Conservation (phyloP, 2,888 invertebrate genomes). For the Idaea aversata region DNA sequence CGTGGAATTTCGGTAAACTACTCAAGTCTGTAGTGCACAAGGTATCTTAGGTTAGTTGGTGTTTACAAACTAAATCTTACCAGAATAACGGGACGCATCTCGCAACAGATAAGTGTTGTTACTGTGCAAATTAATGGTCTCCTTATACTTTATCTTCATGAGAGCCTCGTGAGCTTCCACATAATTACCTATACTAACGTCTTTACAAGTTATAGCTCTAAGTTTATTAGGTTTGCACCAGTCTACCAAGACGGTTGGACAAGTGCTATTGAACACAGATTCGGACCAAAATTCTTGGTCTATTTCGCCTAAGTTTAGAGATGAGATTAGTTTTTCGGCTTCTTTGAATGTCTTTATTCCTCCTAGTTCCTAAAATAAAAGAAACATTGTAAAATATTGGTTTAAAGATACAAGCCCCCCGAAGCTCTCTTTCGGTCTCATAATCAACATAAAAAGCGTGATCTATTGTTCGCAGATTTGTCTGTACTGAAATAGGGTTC, state of each 20-base stretch:
- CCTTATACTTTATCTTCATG: slow-evolving; percentile 70
- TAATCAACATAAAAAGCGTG: too few relatives aligned
- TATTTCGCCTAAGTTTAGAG: slow-evolving; percentile 68
- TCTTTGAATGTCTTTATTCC: slow-evolving; percentile 70
- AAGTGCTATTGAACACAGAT: slow-evolving; percentile 71
- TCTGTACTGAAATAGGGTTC: too few relatives aligned
- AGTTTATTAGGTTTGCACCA: slow-evolving; percentile 73
- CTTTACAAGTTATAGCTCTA: slow-evolving; percentile 73
- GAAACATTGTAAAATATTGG: background rate
- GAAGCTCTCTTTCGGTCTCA: too few relatives aligned
- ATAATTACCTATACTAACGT: slow-evolving; percentile 72
- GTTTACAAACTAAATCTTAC: slow-evolving; percentile 42
- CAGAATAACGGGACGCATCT: slow-evolving; percentile 72
- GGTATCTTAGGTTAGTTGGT: background rate
- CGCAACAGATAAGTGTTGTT: slow-evolving; percentile 71
- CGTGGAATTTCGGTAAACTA: too few relatives aligned
- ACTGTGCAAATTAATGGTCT: slow-evolving; percentile 66
- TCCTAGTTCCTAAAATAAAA: slow-evolving; percentile 64
- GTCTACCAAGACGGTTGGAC: slow-evolving; percentile 69
- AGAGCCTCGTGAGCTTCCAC: slow-evolving; percentile 77
- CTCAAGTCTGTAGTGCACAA: background rate
- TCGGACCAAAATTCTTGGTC: slow-evolving; percentile 67
- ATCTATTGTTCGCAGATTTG: too few relatives aligned
- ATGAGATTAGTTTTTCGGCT: slow-evolving; percentile 66
- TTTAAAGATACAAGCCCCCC: background rate